These are phyloP conservation scores for Serinus canaria DNA, from an alignment of 2,113 vertebrate species.

Conservation along the genomic window DNA sequence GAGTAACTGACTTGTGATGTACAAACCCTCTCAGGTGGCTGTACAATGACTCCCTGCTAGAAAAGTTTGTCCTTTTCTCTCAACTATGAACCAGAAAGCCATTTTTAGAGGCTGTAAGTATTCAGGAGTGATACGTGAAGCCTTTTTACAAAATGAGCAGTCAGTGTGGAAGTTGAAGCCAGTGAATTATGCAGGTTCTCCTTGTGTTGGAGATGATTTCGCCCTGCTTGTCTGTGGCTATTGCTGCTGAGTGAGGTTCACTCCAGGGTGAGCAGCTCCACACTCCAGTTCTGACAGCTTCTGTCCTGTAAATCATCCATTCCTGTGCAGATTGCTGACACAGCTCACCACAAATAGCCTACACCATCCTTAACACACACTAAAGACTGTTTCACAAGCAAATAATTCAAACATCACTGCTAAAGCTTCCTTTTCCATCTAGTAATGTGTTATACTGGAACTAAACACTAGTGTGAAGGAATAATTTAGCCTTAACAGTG, in stretches of 20 bases:
- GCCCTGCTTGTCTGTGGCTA: not conserved
- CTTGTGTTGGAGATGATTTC: not conserved
- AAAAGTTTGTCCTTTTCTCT: not conserved
- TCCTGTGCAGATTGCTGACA: constrained; percentile 40
- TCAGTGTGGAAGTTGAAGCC: not conserved
- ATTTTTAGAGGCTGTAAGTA: not conserved
- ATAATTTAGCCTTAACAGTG: not conserved
- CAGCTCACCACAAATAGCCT: constrained; percentile 33
- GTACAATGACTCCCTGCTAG: not conserved
- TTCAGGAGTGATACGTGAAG: not conserved
- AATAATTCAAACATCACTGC: not conserved
- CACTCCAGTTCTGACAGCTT: not conserved
- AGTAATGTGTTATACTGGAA: not conserved
- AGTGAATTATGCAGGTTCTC: not conserved
- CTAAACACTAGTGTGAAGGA: not conserved
- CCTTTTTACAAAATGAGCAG: not conserved
- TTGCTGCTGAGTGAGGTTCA: not conserved
- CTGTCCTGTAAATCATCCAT: constrained; percentile 6
- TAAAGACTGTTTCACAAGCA: not conserved
- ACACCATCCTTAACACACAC: not conserved
- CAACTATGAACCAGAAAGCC: not conserved
- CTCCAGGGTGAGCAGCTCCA: not conserved
- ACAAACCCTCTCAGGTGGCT: not conserved
- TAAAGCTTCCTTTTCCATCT: not conserved
- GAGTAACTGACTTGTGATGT: not conserved